A percentile compares a stretch with the other conserved stretches of the same genome.
These are phyloP conservation scores for Chloroceryle amazona DNA, from an alignment of 2,797 vertebrate genomes.

Conservation along the genomic window DNA sequence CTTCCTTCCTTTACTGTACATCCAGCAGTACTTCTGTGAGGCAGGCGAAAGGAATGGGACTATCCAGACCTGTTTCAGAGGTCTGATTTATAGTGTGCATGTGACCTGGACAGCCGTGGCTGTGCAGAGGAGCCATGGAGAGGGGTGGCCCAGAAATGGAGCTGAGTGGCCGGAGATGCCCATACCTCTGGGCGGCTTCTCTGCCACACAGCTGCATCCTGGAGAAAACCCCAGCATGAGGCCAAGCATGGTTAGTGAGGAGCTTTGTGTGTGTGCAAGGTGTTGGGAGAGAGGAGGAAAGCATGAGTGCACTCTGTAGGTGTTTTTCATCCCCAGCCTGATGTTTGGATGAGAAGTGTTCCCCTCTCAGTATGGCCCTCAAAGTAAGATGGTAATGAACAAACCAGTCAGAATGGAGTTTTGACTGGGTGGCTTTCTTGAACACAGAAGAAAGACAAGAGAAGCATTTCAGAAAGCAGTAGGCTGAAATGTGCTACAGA, in stretches of 20 bases:
- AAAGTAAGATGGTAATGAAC: background rate
- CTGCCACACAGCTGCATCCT: background rate
- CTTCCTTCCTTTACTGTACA: background rate
- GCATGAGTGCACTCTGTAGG: background rate
- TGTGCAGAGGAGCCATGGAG: background rate
- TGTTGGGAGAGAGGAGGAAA: background rate
- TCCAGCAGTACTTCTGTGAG: background rate
- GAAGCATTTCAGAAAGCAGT: background rate
- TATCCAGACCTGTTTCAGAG: background rate
- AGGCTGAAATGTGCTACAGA: background rate
- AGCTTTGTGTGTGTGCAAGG: background rate
- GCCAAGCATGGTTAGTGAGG: accelerated
- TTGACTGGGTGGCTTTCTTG: background rate
- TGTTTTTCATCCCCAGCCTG: background rate
- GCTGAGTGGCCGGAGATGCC: background rate
- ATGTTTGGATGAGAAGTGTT: background rate
- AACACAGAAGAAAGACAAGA: background rate
- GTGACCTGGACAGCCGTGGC: accelerated
- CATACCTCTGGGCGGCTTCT: accelerated
- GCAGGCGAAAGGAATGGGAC: background rate
- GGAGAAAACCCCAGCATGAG: background rate
- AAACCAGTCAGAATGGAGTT: background rate
- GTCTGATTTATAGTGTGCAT: background rate
- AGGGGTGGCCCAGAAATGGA: background rate
- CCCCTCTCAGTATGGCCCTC: background rate